Evolutionary conservation across 2,888 invertebrate species (phyloP).

Genomic region (Dendrolimus pini): DNA sequence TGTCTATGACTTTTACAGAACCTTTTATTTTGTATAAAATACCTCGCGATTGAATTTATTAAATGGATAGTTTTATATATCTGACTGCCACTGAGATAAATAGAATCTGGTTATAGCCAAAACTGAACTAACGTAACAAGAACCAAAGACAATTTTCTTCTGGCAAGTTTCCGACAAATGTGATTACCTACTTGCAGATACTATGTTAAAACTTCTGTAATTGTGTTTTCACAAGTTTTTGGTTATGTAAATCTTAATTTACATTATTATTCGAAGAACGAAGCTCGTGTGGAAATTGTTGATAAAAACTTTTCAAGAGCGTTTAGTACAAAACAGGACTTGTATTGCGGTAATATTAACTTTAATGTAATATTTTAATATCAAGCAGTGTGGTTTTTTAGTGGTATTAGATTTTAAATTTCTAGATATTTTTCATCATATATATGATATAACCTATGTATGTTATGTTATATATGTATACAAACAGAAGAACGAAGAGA

Average conservation of each 20-base stretch:
- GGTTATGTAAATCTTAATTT: conserved; percentile 63
- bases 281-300: background rate
- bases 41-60: too few relatives aligned
- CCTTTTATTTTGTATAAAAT: too few relatives aligned
- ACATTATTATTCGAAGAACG: conserved; percentile 31
- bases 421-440: too few relatives aligned
- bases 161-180: conserved; percentile 57
- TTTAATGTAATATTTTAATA: too few relatives aligned
- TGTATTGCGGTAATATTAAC: background rate
- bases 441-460: too few relatives aligned
- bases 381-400: too few relatives aligned
- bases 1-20: too few relatives aligned
- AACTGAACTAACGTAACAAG: conserved; percentile 44
- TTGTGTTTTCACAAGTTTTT: conserved; percentile 63
- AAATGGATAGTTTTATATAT: too few relatives aligned
- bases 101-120: conserved; percentile 5
- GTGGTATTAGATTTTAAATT: too few relatives aligned
- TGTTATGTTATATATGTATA: too few relatives aligned
- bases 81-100: too few relatives aligned
- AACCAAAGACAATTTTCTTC: conserved; percentile 63
- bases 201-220: conserved; percentile 66
- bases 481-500: too few relatives aligned
- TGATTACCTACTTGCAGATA: conserved; percentile 62
- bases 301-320: background rate
- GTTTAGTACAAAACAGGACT: background rate